Conservation (phyloP, 1,140 invertebrate genomes). For the Platorchestia sp. region DNA sequence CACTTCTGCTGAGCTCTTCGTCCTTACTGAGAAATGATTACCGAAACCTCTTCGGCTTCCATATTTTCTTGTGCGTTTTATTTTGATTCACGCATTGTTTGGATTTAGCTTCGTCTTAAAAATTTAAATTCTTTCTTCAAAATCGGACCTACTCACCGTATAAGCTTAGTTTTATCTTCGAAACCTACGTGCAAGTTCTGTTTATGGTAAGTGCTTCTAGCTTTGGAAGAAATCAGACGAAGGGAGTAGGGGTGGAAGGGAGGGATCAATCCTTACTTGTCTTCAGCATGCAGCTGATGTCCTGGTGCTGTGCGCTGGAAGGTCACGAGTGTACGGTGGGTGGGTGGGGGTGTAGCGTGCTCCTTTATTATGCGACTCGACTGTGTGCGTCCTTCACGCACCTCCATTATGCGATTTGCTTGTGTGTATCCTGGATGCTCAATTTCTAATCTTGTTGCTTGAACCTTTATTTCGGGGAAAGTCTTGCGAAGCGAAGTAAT, state of each 20-base stretch:
- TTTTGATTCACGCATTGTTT: background rate
- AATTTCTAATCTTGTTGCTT: no score
- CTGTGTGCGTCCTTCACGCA: background rate
- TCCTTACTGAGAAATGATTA: background rate
- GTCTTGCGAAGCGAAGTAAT: no score
- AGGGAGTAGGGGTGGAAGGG: no score
- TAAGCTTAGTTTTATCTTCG: background rate
- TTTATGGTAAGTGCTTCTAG: background rate
- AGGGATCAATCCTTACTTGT: background rate
- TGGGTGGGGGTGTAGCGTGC: background rate
- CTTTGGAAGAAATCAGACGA: background rate
- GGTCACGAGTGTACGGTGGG: background rate
- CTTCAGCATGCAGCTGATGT: background rate
- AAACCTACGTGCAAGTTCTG: background rate
- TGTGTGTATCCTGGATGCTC: no score
- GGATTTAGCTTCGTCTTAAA: background rate
- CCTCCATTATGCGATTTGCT: no score
- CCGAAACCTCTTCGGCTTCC: background rate
- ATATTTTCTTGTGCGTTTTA: background rate
- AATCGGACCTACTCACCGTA: background rate
- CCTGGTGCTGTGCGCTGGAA: background rate
- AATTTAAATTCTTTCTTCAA: background rate
- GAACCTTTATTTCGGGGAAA: no score
- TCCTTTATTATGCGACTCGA: background rate
- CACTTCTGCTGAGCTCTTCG: background rate